Base-by-base conservation (phyloP, 2,113 vertebrate species). In the Coptodon rendalli region DNA sequence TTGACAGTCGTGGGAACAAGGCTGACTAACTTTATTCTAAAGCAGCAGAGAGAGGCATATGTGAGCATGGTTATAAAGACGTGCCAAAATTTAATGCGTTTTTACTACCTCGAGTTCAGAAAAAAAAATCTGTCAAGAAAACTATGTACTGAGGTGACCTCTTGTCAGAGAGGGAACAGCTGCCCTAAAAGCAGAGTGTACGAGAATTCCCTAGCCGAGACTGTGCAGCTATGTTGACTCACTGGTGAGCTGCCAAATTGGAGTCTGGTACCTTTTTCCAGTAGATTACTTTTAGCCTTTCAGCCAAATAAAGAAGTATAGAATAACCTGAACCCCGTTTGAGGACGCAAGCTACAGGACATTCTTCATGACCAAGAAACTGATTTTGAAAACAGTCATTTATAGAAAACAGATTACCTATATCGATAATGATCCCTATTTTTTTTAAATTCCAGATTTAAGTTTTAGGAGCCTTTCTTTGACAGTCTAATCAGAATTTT, bases 111-210 rank as follows among this genome's bases (percentile, higher is more conserved):
- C 4, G 12, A 85, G 40, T 81, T 31, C 52, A 78, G 10, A 50
- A 50, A 76, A 19, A 66, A n/a, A 45, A 88, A 90, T 63, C 24
- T 56, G 29, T 80, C 13, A 78, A 81, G 38, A 83, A 87, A 89
- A 82, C 76, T 59, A 19, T 82, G 83, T 13, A 89, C 87, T 82
- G 76, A 87, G 85, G 80, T 91, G 88, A 92, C 86, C 86, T 9
- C 87, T 68, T 80, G 68, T 81, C 91, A 84, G n/a, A 91, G 27
- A 73, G 52, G 56, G 86, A 90, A 90, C 68, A 90, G 80, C 86
- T 92, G 88, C 89, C 80, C 88, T 90, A 73, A 80, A 86, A 90
- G 84, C 85, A 54, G 81, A 87, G 71, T 85, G 83, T 86, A 59
- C 14, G 2, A 79, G 59, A 91, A 85, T 89, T 89, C 80, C 81